phyloP scores from a whole-genome alignment of 2,797 vertebrate genomes.

The Lepilemur ruficaudatus region DNA sequence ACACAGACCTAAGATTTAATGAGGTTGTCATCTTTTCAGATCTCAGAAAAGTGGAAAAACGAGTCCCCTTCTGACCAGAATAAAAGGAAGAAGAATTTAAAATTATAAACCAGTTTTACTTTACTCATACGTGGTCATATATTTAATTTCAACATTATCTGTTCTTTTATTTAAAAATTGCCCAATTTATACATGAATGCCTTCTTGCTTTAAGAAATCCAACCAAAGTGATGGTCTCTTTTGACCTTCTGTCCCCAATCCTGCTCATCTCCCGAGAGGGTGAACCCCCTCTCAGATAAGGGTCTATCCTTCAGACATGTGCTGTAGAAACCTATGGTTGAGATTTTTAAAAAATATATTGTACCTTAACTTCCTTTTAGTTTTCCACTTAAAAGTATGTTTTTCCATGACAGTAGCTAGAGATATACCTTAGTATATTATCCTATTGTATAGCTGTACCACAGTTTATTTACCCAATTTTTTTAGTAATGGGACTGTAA shows the following conservation, averaged over 20 bases:
- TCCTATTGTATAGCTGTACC: background rate
- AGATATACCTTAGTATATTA: background rate
- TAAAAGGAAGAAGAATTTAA: conserved; percentile 25
- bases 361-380: background rate
- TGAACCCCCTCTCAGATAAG: background rate
- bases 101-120: conserved; percentile 13
- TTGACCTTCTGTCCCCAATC: background rate
- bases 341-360: background rate
- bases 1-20: background rate
- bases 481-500: background rate
- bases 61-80: background rate
- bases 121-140: background rate
- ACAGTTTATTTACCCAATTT: background rate
- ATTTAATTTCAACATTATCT: background rate
- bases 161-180: background rate
- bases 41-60: background rate
- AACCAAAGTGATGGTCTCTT: background rate
- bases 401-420: background rate
- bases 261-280: rapidly evolving
- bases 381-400: background rate
- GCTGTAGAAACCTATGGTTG: background rate
- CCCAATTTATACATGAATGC: background rate
- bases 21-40: background rate
- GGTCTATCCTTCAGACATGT: background rate
- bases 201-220: background rate